Conservation (phyloP, 2,888 invertebrate genomes). For the Zonitis immaculata region DNA sequence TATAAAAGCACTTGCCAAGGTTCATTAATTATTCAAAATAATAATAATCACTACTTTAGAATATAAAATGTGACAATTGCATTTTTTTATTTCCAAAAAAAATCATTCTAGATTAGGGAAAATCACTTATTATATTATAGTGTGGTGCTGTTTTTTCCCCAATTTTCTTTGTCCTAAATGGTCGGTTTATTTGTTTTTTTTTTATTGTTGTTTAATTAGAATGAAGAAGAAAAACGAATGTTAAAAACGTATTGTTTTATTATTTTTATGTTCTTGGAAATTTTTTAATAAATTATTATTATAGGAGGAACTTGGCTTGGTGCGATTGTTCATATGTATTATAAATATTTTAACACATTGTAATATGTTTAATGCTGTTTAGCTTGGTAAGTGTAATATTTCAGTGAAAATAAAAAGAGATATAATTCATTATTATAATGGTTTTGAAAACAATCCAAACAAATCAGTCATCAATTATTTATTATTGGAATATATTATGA, state of each 20-base stretch:
- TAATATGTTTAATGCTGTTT: constrained; percentile 38
- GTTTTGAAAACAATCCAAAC: no score
- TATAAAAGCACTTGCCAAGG: constrained; percentile 32
- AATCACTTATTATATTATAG: constrained; percentile 17
- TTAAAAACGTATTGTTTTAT: no score
- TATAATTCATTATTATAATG: constrained; percentile 27
- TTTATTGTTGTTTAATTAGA: no score
- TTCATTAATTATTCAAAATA: constrained; percentile 17
- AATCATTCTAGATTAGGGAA: constrained; percentile 18
- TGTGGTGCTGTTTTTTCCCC: constrained; percentile 21
- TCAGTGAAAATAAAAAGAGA: constrained; percentile 33
- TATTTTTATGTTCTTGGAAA: no score
- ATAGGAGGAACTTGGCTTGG: constrained; percentile 29
- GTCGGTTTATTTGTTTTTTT: constrained; percentile 12
- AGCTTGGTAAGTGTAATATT: constrained; percentile 41
- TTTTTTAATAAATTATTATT: constrained; percentile 7
- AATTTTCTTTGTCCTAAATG: background rate
- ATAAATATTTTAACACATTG: constrained; percentile 37
- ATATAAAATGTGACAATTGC: constrained; percentile 16
- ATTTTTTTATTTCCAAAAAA: constrained; percentile 12
- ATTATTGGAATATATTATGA: background rate
- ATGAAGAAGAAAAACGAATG: no score
- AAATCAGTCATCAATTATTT: background rate
- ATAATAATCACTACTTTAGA: constrained; percentile 19
- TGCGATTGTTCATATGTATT: constrained; percentile 40